Evolutionary conservation across 2,797 vertebrate species (phyloP), one percentile per base, ranked within the genome.

Genomic region (Picus viridis): DNA sequence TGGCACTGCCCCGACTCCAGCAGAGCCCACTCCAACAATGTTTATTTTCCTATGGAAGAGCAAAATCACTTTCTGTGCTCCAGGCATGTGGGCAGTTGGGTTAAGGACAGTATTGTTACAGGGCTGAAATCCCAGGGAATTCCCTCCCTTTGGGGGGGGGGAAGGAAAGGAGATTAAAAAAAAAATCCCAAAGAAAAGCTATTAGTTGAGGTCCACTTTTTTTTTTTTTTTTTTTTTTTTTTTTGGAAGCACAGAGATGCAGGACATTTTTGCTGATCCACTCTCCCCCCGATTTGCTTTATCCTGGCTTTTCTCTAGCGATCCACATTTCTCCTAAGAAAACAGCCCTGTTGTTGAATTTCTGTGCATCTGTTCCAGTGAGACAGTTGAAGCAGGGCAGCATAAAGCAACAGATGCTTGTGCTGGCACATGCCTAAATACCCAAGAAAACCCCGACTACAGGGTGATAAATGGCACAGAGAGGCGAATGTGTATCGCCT

Each of bases 341-440:
- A 95, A 89, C 94, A 90, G 89, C 90, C 92, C 93, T 72, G 92
- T 94, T 93, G 88, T 93, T 93, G 92, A 92, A 69, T 86, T 82
- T 96, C 94, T 88, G 89, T 90, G 92, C 91, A 89, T 95, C 91
- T 96, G 93, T 92, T 95, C 95, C 94, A 92, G 91, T 32, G 83
- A 89, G 95, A 96, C 94, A 89, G 92, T 94, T 93, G 94, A 95
- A 94, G 91, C 91, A 62, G 91, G 89, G 89, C 93, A 94, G 89
- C 83, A 91, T 92, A 95, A 95, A 96, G 93, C 90, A 97, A 96
- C 94, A 96, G 89, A 92, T 91, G 89, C 91, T 96, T 93, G 91
- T 86, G 89, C 90, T 96, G 91, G 93, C 95, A 96, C 90, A 94
- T 92, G 93, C 86, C 94, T 96, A 91, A 95, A 91, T 92, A 91